A percentile compares a stretch with the other conserved stretches of the same genome.
phyloP scores from a whole-genome alignment of 2,797 vertebrate genomes.

The Sternarchorhynchus goeldii region DNA sequence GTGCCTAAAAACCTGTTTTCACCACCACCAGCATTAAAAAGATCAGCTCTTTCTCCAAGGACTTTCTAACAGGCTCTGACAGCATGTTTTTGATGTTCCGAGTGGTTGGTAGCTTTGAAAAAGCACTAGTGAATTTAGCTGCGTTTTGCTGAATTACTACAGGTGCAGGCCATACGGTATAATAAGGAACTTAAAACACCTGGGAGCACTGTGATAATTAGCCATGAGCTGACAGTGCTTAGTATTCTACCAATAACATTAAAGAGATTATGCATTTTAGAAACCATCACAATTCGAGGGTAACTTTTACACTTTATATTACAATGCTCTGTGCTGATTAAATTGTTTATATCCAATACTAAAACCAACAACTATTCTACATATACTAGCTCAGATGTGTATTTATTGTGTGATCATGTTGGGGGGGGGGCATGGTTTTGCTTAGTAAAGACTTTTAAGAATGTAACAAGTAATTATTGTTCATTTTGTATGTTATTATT shows the following conservation, averaged over 20 bases:
- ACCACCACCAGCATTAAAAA: conserved; percentile 51
- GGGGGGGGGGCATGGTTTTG: conserved; percentile 32
- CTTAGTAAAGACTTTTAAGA: conserved; percentile 34
- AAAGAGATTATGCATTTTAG: conserved; percentile 41
- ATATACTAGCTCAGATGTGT: conserved; percentile 44
- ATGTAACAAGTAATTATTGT: conserved; percentile 40
- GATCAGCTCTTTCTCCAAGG: conserved; percentile 39
- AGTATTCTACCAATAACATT: conserved; percentile 36
- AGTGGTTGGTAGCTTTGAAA: conserved; percentile 30
- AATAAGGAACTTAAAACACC: conserved; percentile 71
- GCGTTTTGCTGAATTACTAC: conserved; percentile 32
- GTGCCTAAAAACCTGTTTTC: conserved; percentile 71
- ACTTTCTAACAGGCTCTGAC: conserved; percentile 46
- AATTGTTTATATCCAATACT: conserved; percentile 26
- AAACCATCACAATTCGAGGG: conserved; percentile 35
- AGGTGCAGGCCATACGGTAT: conserved; percentile 64
- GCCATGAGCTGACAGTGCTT: conserved; percentile 50
- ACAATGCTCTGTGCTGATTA: conserved; percentile 15
- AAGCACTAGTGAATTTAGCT: conserved; percentile 32
- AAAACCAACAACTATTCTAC: conserved; percentile 36
- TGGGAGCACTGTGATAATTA: conserved; percentile 75
- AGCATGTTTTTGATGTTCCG: conserved; percentile 50
- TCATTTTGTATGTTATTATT: conserved; percentile 40
- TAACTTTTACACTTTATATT: conserved; percentile 31
- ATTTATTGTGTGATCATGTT: conserved; percentile 37